Evolutionary conservation across 23 tunicate species (phyloP).

Genomic region (Ciona savignyi): DNA sequence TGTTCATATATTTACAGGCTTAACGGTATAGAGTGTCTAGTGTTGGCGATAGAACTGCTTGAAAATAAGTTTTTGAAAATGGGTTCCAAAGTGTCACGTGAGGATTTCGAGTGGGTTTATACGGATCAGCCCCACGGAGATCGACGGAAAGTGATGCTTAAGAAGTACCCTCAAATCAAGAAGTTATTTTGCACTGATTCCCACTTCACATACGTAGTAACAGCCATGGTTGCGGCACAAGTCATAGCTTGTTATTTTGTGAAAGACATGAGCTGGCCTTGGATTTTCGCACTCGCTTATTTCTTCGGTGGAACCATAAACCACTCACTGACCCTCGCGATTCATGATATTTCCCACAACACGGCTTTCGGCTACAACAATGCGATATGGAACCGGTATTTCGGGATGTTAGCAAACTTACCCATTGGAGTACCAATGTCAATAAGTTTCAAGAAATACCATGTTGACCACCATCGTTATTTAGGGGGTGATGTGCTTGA

Average conservation of each 20-base stretch:
- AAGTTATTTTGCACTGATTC: constrained; percentile 56
- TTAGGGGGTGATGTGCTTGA: constrained; percentile 90
- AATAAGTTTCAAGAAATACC: constrained; percentile 90
- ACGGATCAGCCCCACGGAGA: constrained; percentile 96
- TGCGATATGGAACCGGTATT: constrained; percentile 83
- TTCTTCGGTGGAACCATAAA: constrained; percentile 91
- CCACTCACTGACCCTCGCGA: constrained; percentile 91
- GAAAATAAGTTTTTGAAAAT: constrained; percentile 2
- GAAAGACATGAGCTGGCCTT: constrained; percentile 76
- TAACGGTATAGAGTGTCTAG: neutral
- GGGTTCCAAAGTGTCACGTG: constrained; percentile 76
- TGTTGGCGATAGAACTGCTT: neutral
- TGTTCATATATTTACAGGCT: neutral
- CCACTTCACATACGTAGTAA: constrained; percentile 68
- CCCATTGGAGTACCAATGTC: constrained; percentile 96
- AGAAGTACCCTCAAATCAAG: constrained; percentile 91
- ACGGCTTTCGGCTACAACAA: constrained; percentile 80
- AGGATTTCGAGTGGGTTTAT: constrained; percentile 91
- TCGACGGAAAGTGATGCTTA: constrained; percentile 76
- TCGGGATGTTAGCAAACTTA: constrained; percentile 92
- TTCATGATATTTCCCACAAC: constrained; percentile 93
- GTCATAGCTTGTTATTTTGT: constrained; percentile 74
- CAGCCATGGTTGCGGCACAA: constrained; percentile 88
- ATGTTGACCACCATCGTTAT: constrained; percentile 91
- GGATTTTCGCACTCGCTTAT: constrained; percentile 66